phyloP scores from a whole-genome alignment of 2,113 vertebrate species.

The Glaucidium brasilianum region DNA sequence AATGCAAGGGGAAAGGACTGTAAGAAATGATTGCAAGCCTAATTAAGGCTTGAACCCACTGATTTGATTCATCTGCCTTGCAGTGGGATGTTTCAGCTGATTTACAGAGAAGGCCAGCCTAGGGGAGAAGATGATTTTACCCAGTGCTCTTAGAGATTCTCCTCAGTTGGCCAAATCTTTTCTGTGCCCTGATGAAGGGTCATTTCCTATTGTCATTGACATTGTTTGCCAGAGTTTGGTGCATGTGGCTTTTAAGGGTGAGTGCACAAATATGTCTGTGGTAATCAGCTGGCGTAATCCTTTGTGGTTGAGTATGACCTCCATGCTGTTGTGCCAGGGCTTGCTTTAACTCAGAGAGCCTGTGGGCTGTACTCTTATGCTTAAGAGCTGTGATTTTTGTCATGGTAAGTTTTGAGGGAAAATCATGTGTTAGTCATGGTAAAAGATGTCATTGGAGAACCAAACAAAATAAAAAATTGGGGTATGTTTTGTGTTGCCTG shows the following conservation, averaged over 20 bases:
- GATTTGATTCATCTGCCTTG: not conserved
- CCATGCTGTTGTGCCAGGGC: not conserved
- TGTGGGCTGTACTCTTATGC: constrained; percentile 27
- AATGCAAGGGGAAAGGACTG: not conserved
- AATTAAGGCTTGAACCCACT: not conserved
- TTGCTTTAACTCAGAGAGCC: constrained; percentile 30
- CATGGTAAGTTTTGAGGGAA: constrained; percentile 56
- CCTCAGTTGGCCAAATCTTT: not conserved
- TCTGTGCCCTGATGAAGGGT: not conserved
- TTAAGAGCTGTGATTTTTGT: constrained; percentile 65
- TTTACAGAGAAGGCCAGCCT: not conserved
- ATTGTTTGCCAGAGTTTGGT: not conserved
- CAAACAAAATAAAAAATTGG: not conserved
- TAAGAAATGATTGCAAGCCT: not conserved
- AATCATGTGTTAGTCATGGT: constrained; percentile 66
- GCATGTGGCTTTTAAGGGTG: not conserved
- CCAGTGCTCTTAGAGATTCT: not conserved
- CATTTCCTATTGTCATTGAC: not conserved
- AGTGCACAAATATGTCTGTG: not conserved
- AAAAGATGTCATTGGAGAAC: constrained; percentile 20
- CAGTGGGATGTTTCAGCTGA: not conserved
- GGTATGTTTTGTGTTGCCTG: not conserved
- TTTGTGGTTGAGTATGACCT: constrained; percentile 30
- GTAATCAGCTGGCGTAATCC: constrained; percentile 2
- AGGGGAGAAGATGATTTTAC: not conserved